Base-by-base conservation (phyloP, 30 jellyfish, hydroid and myxozoan species). In the Aurelia aurita region DNA sequence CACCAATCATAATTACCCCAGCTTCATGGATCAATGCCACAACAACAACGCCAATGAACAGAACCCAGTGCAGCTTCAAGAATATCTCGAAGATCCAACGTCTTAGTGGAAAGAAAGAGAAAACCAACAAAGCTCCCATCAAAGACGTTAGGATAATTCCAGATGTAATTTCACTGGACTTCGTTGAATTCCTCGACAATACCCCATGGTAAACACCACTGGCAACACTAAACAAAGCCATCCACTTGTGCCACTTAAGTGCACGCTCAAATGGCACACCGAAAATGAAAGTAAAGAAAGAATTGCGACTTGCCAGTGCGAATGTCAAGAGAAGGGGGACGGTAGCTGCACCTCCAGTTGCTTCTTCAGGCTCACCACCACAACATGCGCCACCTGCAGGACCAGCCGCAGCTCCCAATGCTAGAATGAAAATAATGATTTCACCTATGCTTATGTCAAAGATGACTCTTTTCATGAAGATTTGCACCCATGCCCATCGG, bases 201-300 rank as follows among this genome's bases (percentile, higher is more conserved):
- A 74, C 45, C 49, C 96, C 96, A 64, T 87, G 96, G 71, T 80
- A 87, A 18, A 72, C 91, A 39, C 96, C 96, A 63, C 88, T 80
- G 44, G 69, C 75, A 62, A 87, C 96, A 39, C 96, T 79, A n/a
- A 76, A 79, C 19, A 72, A 71, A 14, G 96, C 96, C 84, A 79
- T 55, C 86, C 88, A 77, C 69, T 87, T 87, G 67, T 87, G 96
- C 96, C 96, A 87, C 59, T 74, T 74, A 71, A 87, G 72, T 29
- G 86, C 87, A 34, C 96, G 90, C 47, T 87, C 96, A 68, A 87
- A 87, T 31, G 96, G 90, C 53, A 75, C 87, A 32, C 96, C 96
- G 29, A 72, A 72, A 29, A 87, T 23, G 82, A 87, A 67, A 16
- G 88, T 87, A 47, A 79, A 64, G 8, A 87, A 14, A 22, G 96